phyloP scores from a whole-genome alignment of 2,797 vertebrate species.

The Dendrocincla tyrannina region DNA sequence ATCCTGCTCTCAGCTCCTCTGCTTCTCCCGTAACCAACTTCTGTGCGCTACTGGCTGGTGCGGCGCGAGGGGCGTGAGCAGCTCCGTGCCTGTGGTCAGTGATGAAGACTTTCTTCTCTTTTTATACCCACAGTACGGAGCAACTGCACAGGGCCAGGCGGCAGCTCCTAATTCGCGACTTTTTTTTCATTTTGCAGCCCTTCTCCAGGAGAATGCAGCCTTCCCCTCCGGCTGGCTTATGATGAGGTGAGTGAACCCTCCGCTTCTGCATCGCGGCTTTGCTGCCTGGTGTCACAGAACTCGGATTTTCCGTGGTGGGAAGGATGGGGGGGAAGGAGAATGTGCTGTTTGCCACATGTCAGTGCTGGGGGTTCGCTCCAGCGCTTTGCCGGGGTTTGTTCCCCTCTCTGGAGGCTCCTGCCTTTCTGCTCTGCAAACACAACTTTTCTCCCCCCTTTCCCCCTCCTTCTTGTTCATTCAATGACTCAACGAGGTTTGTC shows the following conservation, averaged over 20 bases:
- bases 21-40: constrained; percentile 61
- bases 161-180: constrained; percentile 74
- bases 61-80: constrained; percentile 81
- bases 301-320: background rate
- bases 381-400: background rate
- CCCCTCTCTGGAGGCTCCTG: background rate
- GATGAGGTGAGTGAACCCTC: constrained; percentile 81
- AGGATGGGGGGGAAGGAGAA: background rate
- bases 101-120: constrained; percentile 90
- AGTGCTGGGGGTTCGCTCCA: background rate
- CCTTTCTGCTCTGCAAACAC: background rate
- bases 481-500: background rate
- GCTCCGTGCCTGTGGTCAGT: constrained; percentile 86
- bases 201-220: constrained; percentile 71
- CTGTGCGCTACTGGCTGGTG: constrained; percentile 88
- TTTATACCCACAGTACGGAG: constrained; percentile 90
- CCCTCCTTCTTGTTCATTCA: background rate
- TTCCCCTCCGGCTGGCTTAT: constrained; percentile 49
- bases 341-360: constrained; percentile 1
- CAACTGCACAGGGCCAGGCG: constrained; percentile 79
- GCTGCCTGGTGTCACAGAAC: background rate
- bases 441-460: background rate
- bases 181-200: constrained; percentile 15
- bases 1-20: constrained; percentile 77
- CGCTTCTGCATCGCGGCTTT: background rate